These are phyloP conservation scores for Xenopus tropicalis DNA, from an alignment of 2,113 vertebrate species.

Conservation along the genomic window DNA sequence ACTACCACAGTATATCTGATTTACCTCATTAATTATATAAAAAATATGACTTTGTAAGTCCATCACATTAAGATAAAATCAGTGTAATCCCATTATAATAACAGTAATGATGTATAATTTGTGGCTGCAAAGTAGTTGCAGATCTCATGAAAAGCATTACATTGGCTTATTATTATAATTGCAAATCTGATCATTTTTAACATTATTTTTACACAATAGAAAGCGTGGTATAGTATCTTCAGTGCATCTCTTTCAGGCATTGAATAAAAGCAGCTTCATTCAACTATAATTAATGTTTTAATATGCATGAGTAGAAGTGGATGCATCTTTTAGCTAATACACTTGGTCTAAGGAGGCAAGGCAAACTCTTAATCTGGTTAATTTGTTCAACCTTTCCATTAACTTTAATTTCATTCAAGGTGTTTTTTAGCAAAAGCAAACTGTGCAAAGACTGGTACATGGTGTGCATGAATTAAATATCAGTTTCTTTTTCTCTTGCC, in stretches of 20 bases:
- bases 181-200: slow-evolving; percentile 38
- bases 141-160: slow-evolving; percentile 25
- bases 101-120: slow-evolving; percentile 33
- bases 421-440: no score
- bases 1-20: slow-evolving; percentile 19
- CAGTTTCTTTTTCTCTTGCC: slow-evolving; percentile 19
- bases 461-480: no score
- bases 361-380: no score
- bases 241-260: background rate
- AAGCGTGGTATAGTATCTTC: background rate
- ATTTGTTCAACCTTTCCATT: no score
- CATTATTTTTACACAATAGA: slow-evolving; percentile 32
- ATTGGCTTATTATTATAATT: slow-evolving; percentile 42
- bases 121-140: slow-evolving; percentile 35
- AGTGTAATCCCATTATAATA: slow-evolving; percentile 34
- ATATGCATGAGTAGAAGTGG: background rate
- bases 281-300: slow-evolving; percentile 18
- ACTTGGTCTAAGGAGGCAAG: no score
- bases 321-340: no score
- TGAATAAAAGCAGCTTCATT: background rate
- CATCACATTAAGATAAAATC: slow-evolving; percentile 34
- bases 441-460: no score
- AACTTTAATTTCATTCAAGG: no score
- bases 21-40: slow-evolving; percentile 23
- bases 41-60: slow-evolving; percentile 23